Base-by-base conservation (phyloP, 2,797 vertebrate species). In the Chiroxiphia lanceolata region DNA sequence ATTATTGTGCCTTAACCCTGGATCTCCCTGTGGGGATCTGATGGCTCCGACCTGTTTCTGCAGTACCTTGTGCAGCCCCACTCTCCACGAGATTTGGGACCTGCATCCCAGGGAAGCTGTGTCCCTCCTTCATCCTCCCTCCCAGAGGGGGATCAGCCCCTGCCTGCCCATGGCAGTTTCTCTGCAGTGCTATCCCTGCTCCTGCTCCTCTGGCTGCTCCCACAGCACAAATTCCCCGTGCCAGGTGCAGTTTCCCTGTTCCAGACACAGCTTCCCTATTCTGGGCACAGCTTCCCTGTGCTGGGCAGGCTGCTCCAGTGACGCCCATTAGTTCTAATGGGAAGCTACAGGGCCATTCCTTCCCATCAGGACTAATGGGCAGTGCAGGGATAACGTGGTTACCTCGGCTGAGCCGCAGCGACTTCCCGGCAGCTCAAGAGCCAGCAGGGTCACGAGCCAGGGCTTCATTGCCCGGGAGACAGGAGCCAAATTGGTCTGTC, bases 301-400 rank as follows among this genome's bases (percentile, higher is more conserved):
- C 75, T 4, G 10, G 60, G 60, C 53, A 38, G 42, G 53, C 44
- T 12, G 36, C 57, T 38, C 47, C 3, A 83, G 84, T 93, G 91
- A 94, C 42, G 83, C 61, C 94, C 87, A 44, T 93, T 67, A 92
- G 31, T 81, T 74, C 85, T 94, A 90, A 95, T 23, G 85, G 95
- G 94, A 93, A 92, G 92, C 90, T 27, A 40, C 76, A 81, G 63
- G 13, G 87, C 85, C 79, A 60, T 79, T 83, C 71, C 48, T 67
- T 15, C 76, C 77, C 67, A 40, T 94, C 51, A 94, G 86, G 83
- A 59, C 67, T 79, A 61, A 57, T 9, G 90, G 78, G 81, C 50
- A 29, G 50, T 15, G 69, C 83, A 11, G 61, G 56, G 81, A 79
- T 92, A 71, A 80, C 16, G 44, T 9, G 1, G 59, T 83, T 57